Base-by-base conservation (phyloP, 2,113 vertebrate genomes). In the Grus americana region DNA sequence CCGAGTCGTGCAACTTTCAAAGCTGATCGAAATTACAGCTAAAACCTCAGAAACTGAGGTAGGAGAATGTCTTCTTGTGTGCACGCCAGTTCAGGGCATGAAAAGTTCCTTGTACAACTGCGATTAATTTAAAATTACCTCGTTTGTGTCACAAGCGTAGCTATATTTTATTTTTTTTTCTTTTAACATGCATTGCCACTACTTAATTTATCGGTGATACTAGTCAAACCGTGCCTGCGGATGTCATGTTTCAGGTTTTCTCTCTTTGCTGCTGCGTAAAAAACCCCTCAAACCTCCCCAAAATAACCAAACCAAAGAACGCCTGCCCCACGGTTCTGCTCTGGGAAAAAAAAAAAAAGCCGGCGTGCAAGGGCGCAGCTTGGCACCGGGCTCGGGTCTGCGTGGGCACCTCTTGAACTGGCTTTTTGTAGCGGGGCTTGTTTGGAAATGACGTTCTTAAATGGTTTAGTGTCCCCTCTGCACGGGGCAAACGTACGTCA, bases 21-120 rank as follows among this genome's bases (percentile, higher is more conserved):
- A 95, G 83, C 75, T 50, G 76, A 49, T 94, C 0, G 5, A 79
- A 95, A 94, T 94, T 75, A 30, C 80, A 85, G 76, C 89, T 66
- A 4, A 91, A 92, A 95, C 86, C 89, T 92, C 91, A 86, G 89
- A 42, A 84, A 7, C 13, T 29, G 86, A 68, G 57, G 68, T 4
- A 40, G 84, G 95, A 95, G 84, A 94, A 94, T 67, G 92, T 96
- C 65, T 22, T 93, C 78, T 62, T 93, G 88, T 90, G 90, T 42
- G 46, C 55, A 7, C 9, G 67, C 86, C 83, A 80, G 23, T 61
- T 15, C 55, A 38, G 68, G 78, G 87, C 87, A 58, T 74, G 90
- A 93, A 85, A 70, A 90, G 92, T 78, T 90, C 92, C 93, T 96
- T 90, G 90, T 93, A 59, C 52, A 42, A 67, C 62, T 1, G 15